Percentiles rank a stretch among this genome's conserved stretches.
Evolutionary conservation across 2,888 invertebrate genomes (phyloP).

Genomic region (Athrips mouffetella): DNA sequence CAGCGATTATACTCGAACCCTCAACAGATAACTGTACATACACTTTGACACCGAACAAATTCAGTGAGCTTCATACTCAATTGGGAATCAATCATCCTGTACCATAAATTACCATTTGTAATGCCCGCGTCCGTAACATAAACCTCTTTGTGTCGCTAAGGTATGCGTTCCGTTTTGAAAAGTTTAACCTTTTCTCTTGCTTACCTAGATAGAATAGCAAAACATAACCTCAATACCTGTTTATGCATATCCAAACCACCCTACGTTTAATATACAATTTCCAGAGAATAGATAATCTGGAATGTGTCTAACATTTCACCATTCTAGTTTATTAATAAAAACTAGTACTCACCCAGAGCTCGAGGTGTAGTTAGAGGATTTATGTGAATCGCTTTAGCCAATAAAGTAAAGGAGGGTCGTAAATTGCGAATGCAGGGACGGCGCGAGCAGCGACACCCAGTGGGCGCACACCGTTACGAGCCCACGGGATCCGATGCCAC

Average conservation of each 20-base stretch:
- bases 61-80: conserved; percentile 20
- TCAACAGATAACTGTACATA: conserved; percentile 53
- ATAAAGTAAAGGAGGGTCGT: conserved; percentile 73
- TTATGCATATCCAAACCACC: background rate
- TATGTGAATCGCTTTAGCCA: conserved; percentile 69
- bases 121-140: background rate
- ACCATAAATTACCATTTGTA: conserved; percentile 9
- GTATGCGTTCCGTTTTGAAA: no score
- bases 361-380: conserved; percentile 47
- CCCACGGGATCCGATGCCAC: conserved; percentile 30
- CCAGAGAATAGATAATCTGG: background rate
- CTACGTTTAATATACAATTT: background rate
- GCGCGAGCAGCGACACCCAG: conserved; percentile 61
- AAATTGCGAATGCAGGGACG: conserved; percentile 60
- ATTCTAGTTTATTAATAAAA: conserved; percentile 10
- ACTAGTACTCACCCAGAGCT: conserved; percentile 11
- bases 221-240: background rate
- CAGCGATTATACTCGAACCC: conserved; percentile 45
- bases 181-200: no score
- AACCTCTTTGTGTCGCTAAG: background rate
- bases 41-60: conserved; percentile 49
- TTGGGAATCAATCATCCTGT: conserved; percentile 8
- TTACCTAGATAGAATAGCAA: background rate
- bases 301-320: background rate
- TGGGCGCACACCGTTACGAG: conserved; percentile 69